Evolutionary conservation across 1,140 invertebrate species (phyloP), one percentile per base, ranked within the genome.

Genomic region (Aradophagus sp.): DNA sequence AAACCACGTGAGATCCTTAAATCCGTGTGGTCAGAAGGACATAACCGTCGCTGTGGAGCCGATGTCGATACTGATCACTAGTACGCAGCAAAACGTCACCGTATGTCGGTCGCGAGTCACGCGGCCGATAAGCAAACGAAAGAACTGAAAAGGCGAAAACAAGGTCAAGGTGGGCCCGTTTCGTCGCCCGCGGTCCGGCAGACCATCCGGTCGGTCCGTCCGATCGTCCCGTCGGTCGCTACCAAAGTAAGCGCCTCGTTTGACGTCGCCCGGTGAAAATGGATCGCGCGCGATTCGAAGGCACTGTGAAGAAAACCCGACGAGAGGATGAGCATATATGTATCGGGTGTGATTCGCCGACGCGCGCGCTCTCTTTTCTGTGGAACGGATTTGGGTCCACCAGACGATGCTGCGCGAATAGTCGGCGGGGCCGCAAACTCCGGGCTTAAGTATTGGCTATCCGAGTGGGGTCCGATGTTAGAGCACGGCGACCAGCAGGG

Each of bases 341-440:
- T 65, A 62, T 62, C 41, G 14, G 35, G 39, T 63, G 63, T 66
- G 41, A 66, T 55, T 71, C 61, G 56, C 61, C 62, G 70, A 59
- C 73, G 50, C 71, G 67, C 53, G 71, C 77, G 67, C 58, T 52
- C 58, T 69, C 61, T 74, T 47, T 61, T 48, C 68, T 41, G 47
- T 41, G n/a, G 73, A 62, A 67, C 56, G 67, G 68, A 69, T 69
- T 73, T 55, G 73, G 77, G 76, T 80, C 79, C 76, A 80, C 74
- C 73, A 67, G 70, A 72, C 79, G 81, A 83, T 83, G 83, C 82
- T 82, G 80, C 74, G 74, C 72, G 81, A 84, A 81, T 84, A 84
- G 78, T 82, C 76, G 61, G 77, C 78, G 75, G 75, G 76, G 65
- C 74, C 74, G 75, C 61, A 55, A 65, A 72, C 38, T 70, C 75